These are phyloP conservation scores for Danio kyathit DNA, from an alignment of 2,797 vertebrate genomes.

Conservation along the genomic window DNA sequence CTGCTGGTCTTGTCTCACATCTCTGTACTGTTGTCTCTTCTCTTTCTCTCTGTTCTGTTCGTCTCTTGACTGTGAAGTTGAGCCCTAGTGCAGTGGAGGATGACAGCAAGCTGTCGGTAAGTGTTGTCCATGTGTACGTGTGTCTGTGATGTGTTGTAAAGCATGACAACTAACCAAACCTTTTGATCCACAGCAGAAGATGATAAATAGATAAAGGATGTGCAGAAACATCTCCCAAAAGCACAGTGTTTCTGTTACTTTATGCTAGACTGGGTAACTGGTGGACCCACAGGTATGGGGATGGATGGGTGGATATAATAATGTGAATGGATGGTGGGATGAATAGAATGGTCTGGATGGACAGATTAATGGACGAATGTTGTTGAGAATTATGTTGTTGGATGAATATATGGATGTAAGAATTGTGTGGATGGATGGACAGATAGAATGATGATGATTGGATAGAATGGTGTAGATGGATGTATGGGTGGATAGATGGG, in stretches of 20 bases:
- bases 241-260: too few species aligned
- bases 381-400: too few species aligned
- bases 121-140: conserved; percentile 74
- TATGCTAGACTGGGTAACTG: too few species aligned
- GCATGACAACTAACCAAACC: background rate
- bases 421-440: background rate
- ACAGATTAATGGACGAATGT: too few species aligned
- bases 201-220: background rate
- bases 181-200: background rate
- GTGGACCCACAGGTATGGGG: too few species aligned
- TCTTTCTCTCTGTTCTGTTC: conserved; percentile 73
- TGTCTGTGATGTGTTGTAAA: conserved; percentile 52
- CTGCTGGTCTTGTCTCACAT: conserved; percentile 76
- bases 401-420: background rate
- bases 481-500: too few species aligned
- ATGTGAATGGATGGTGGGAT: too few species aligned
- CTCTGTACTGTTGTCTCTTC: conserved; percentile 74
- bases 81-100: conserved; percentile 85
- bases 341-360: too few species aligned
- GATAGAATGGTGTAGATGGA: too few species aligned
- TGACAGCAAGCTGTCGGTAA: conserved; percentile 92
- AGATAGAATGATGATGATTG: too few species aligned
- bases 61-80: conserved; percentile 80
- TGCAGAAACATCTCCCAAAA: too few species aligned
- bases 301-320: too few species aligned